Base-by-base conservation (phyloP, 1,140 invertebrate genomes). In the Heliconius nattereri region DNA sequence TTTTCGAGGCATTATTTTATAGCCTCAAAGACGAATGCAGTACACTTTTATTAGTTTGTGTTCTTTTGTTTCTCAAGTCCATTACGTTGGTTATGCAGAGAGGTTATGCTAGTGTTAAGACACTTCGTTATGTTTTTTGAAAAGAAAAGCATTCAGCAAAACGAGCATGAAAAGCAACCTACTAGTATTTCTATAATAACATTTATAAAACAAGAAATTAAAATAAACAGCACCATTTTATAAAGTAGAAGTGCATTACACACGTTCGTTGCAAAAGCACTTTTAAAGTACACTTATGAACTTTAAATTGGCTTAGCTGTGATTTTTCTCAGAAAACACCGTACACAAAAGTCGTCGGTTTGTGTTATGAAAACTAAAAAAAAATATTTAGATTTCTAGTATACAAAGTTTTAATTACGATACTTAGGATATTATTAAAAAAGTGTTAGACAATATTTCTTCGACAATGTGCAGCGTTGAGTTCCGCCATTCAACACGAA, bases 271-370 rank as follows among this genome's bases (percentile, higher is more conserved):
- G 2, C 0, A 54, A 54, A 54, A 54, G 7, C 5, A n/a, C 49
- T 57, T 23, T 57, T 57, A 57, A 57, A 57, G 54, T 57, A 57
- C n/a, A n/a, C 7, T 57, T 57, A 57, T 57, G 52, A 57, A 57
- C 6, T 57, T 57, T n/a, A 57, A 57, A 57, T 57, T 57, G 54
- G n/a, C 54, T 57, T 23, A 57, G n/a, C n/a, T 57, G n/a, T 52
- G 49, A 52, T 57, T 23, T 57, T 57, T 57, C 20, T 57, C 54
- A 57, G 23, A 57, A 2, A 57, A n/a, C 20, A 2, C 8, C 2
- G 0, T 23, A 1, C 8, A n/a, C 2, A 19, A 23, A 23, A 57
- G n/a, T 57, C 54, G 6, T 57, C 23, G 54, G n/a, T 20, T 57
- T 57, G 1, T n/a, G 54, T 57, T 57, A n/a, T 57, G 54, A 23